phyloP scores from a whole-genome alignment of 2,888 invertebrate species.

The Andrena praecox region DNA sequence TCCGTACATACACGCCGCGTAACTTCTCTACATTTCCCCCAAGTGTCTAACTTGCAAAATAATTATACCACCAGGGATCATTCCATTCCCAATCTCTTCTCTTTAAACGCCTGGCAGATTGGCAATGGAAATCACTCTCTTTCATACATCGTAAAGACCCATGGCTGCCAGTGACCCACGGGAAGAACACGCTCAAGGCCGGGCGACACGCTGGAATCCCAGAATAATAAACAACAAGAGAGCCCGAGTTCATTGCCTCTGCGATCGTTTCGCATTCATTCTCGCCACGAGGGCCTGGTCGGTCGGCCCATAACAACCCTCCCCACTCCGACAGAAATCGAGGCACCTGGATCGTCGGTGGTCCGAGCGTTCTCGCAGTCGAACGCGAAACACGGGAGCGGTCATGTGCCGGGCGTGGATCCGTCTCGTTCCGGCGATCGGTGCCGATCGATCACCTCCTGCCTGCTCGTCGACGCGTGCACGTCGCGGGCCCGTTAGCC shows the following conservation, averaged over 20 bases:
- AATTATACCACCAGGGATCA: too few relatives aligned
- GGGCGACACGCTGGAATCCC: not conserved
- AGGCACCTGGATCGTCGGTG: constrained; percentile 21
- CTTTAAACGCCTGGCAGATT: too few relatives aligned
- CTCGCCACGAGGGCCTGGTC: constrained; percentile 12
- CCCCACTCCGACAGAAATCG: not conserved
- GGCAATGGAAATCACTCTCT: too few relatives aligned
- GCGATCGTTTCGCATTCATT: not conserved
- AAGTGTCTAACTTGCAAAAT: too few relatives aligned
- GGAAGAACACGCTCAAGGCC: too few relatives aligned
- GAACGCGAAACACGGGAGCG: constrained; percentile 22
- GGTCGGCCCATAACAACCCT: not conserved
- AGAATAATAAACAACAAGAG: not conserved
- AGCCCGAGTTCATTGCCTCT: not conserved
- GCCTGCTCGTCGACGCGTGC: constrained; percentile 22
- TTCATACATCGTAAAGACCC: too few relatives aligned
- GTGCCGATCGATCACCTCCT: constrained; percentile 26
- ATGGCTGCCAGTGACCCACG: too few relatives aligned
- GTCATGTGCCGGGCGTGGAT: constrained; percentile 10
- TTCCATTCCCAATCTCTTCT: too few relatives aligned
- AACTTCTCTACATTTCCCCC: too few relatives aligned
- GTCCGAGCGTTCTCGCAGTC: constrained; percentile 16
- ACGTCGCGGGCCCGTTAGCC: constrained; percentile 50
- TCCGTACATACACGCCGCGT: too few relatives aligned
- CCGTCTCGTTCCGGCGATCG: constrained; percentile 43